phyloP scores from a whole-genome alignment of 2,888 invertebrate genomes.

The Pollenia amentaria region DNA sequence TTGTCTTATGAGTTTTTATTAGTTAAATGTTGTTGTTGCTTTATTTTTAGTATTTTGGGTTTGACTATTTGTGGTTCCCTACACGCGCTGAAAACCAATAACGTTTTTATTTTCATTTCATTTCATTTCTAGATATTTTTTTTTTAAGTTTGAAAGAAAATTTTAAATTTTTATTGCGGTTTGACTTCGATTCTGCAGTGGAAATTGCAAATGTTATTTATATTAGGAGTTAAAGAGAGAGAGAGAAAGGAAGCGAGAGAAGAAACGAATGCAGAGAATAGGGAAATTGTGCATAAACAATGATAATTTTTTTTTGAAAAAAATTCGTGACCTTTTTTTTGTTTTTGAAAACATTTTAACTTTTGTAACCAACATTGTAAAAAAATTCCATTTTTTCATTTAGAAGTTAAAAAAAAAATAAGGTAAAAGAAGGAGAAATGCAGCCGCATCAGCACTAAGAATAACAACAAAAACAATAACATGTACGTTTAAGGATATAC shows the following conservation, averaged over 20 bases:
- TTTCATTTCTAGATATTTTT: not conserved
- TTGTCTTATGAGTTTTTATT: not conserved
- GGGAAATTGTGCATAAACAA: constrained; percentile 32
- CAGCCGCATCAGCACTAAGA: not conserved
- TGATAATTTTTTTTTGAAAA: constrained; percentile 22
- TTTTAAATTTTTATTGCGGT: constrained; percentile 69
- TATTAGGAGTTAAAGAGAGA: no score
- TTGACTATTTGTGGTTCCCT: constrained; percentile 11
- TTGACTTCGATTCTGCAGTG: constrained; percentile 67
- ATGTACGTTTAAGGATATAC: constrained; percentile 22
- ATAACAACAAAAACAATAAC: constrained; percentile 15
- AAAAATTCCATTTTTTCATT: constrained; percentile 30
- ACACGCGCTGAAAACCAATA: constrained; percentile 16
- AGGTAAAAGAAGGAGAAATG: not conserved
- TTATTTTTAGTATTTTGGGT: not conserved
- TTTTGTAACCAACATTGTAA: constrained; percentile 61
- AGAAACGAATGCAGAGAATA: constrained; percentile 10
- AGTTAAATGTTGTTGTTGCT: constrained; percentile 20
- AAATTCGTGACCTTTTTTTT: constrained; percentile 26
- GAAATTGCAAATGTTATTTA: constrained; percentile 49
- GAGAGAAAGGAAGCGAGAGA: not conserved
- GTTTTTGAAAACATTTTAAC: constrained; percentile 48
- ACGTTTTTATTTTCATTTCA: not conserved
- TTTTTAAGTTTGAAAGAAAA: not conserved
- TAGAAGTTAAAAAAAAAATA: constrained; percentile 11